These are phyloP conservation scores for Trachythela sp. DNA, from an alignment of 64 coral and sea anemone genomes.

Conservation along the genomic window DNA sequence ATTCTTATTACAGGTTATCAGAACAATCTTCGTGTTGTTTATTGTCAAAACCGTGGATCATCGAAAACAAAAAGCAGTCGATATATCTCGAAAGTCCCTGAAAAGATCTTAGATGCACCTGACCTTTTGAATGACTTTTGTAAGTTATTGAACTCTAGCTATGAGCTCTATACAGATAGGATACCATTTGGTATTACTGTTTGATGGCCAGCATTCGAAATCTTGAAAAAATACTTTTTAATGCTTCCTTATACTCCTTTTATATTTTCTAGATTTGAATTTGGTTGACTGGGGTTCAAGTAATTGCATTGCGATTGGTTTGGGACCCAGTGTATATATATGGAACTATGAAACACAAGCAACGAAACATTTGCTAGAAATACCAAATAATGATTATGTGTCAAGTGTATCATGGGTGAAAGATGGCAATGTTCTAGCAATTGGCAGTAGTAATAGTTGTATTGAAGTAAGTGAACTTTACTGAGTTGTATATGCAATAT, in stretches of 20 bases:
- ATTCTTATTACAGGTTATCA: slow-evolving; percentile 66
- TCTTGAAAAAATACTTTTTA: too few species aligned
- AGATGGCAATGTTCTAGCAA: slow-evolving; percentile 63
- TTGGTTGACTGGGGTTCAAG: slow-evolving; percentile 80
- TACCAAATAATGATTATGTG: slow-evolving; percentile 71
- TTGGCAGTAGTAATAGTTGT: slow-evolving; percentile 57
- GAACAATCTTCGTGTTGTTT: slow-evolving; percentile 75
- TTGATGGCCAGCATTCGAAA: too few species aligned
- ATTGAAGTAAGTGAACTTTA: slow-evolving; percentile 54
- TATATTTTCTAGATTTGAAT: slow-evolving; percentile 66
- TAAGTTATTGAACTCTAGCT: slow-evolving; percentile 22
- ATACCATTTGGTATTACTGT: too few species aligned
- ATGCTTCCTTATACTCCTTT: too few species aligned
- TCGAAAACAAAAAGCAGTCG: slow-evolving; percentile 67
- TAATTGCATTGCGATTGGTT: slow-evolving; percentile 67
- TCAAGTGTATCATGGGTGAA: slow-evolving; percentile 79
- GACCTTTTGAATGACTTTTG: slow-evolving; percentile 83
- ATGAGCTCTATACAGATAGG: not conserved
- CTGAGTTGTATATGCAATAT: not conserved
- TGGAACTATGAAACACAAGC: slow-evolving; percentile 64
- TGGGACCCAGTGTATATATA: slow-evolving; percentile 61
- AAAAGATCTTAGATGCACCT: slow-evolving; percentile 95
- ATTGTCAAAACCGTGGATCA: slow-evolving; percentile 59
- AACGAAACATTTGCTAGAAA: slow-evolving; percentile 64
- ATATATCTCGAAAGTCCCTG: slow-evolving; percentile 68